Percentiles rank a stretch among this genome's conserved stretches.
phyloP scores from a whole-genome alignment of 2,888 invertebrate species.

The Tipula helvola region DNA sequence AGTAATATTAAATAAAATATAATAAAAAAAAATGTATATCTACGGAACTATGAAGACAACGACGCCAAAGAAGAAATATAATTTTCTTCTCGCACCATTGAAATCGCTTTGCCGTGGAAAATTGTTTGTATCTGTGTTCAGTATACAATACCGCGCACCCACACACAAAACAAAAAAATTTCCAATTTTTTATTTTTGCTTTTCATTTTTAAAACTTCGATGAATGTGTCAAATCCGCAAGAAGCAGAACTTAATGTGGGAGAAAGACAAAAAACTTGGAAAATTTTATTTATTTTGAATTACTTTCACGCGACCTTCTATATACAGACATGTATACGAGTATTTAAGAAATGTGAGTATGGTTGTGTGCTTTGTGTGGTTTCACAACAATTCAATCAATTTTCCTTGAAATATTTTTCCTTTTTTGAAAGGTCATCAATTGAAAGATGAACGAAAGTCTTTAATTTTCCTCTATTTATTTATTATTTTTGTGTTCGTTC shows the following conservation, averaged over 20 bases:
- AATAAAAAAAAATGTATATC: not conserved
- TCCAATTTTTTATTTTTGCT: not conserved
- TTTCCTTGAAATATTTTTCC: not conserved
- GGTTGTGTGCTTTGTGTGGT: not conserved
- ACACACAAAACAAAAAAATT: not conserved
- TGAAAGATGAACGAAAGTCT: not conserved
- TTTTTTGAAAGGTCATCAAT: not conserved
- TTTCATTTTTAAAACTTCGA: not conserved
- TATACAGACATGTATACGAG: too few species aligned
- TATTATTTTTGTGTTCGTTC: not conserved
- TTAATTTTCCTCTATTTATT: not conserved
- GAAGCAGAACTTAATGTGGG: not conserved
- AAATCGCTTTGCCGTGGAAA: not conserved
- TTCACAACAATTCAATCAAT: not conserved
- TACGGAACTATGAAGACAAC: not conserved
- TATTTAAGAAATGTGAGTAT: not conserved
- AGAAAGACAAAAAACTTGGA: not conserved
- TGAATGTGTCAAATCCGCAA: not conserved
- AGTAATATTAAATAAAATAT: not conserved
- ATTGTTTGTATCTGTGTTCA: not conserved
- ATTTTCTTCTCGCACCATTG: not conserved
- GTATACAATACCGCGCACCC: too few species aligned
- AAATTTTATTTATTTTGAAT: not conserved
- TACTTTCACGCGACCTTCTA: not conserved
- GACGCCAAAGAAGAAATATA: not conserved